Evolutionary conservation across 2,888 invertebrate species (phyloP), one percentile per base, ranked within the genome.

Genomic region (Chironomus riparius): DNA sequence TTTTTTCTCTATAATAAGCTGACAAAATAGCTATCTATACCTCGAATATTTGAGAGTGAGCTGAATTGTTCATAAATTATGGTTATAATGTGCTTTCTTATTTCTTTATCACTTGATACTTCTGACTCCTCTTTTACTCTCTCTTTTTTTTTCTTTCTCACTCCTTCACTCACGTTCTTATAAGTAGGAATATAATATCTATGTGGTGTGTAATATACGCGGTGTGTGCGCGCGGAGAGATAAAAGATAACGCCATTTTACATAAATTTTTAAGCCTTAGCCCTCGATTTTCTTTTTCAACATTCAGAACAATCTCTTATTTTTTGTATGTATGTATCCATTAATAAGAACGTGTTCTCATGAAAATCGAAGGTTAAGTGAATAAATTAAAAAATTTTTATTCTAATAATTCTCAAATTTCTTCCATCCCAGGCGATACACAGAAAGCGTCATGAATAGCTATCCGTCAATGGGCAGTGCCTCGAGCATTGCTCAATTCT

Each of bases 401-500:
- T 48, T 15, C 18, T 50, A 70, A 77, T 50, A 72, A 71, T 76
- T 50, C 69, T 68, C 73, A 70, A 76, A 68, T 47, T 61, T 76
- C 77, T 24, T 74, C 47, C 12, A 21, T 77, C 71, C n/a, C 77
- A 82, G 81, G 81, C 84, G 84, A 82, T 84, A 84, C 80, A 83
- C 85, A 77, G 84, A 84, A 80, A 84, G 81, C 79, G 83, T 84
- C 77, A 84, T 84, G 85, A 84, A 84, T 79, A 84, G 83, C 79
- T 84, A 84, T 80, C 85, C 83, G 78, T 83, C 84, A 79, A 84
- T 84, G 84, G 87, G 79, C 71, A 82, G 84, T 79, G 84, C 84
- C 68, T 83, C 84, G 68, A 83, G 83, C 78, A 83, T 88, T 78
- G 94, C 95, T 28, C 94, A 94, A 85, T 95, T 95, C 86, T 95